phyloP scores from a whole-genome alignment of 2,888 invertebrate genomes.

The Phrixothrix hirtus region DNA sequence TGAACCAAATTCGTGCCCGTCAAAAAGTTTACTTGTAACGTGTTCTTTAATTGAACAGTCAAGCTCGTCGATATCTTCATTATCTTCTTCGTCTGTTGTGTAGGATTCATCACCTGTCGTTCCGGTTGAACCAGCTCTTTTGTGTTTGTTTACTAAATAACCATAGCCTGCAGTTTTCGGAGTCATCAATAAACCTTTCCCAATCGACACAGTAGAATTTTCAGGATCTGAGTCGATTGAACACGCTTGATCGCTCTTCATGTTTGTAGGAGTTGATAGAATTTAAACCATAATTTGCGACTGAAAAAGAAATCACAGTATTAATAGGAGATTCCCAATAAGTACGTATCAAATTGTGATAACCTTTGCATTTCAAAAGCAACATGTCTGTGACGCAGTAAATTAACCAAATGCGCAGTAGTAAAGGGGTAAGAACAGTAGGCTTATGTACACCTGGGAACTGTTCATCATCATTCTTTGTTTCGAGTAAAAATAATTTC shows the following conservation, averaged over 20 bases:
- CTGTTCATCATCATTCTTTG: constrained; percentile 3
- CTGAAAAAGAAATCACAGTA: constrained; percentile 1
- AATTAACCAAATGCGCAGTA: background rate
- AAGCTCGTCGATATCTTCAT: constrained; percentile 56
- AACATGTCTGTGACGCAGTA: constrained; percentile 2
- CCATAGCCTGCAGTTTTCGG: constrained; percentile 39
- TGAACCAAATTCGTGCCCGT: constrained; percentile 46
- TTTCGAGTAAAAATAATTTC: constrained; percentile 8
- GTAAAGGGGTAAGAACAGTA: background rate
- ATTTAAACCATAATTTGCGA: constrained; percentile 16
- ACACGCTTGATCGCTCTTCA: constrained; percentile 32
- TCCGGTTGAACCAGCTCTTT: constrained; percentile 55
- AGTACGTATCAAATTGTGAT: constrained; percentile 2
- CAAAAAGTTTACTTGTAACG: constrained; percentile 56
- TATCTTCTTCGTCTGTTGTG: constrained; percentile 59
- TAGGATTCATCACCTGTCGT: constrained; percentile 62
- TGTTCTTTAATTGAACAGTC: constrained; percentile 55
- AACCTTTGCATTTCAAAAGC: constrained; percentile 7
- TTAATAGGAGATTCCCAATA: background rate
- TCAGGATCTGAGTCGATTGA: constrained; percentile 25
- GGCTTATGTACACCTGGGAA: constrained; percentile 13
- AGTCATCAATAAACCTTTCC: constrained; percentile 44
- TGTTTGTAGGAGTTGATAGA: constrained; percentile 7
- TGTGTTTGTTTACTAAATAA: constrained; percentile 40
- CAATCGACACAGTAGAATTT: constrained; percentile 33